Base-by-base conservation (phyloP, 2,888 invertebrate species). In the Melanostoma mellinum region DNA sequence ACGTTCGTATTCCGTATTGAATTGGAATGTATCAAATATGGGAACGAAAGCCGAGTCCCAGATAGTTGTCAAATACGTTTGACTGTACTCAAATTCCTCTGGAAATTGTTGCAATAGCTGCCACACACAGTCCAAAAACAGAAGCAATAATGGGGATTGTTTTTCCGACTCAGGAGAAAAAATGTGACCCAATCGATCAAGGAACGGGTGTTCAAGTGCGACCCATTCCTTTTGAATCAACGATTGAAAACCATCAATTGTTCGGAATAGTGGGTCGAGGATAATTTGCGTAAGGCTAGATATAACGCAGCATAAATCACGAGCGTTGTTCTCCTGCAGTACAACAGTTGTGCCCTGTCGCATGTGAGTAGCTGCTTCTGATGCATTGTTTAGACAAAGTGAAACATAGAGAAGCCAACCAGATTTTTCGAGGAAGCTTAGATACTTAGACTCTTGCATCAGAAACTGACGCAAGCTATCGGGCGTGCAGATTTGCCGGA, bases 141-240 rank as follows among this genome's bases (percentile, higher is more conserved):
- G 92, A 56, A 98, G 93, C 90, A 98, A 96, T 61, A 98, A 92
- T 0, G 98, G 98, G 60, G 97, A 95, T 91, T 96, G 93, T 84
- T 93, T 94, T 73, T 94, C 93, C 30, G 88, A 87, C 6, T 89
- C 89, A 90, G 87, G 85, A 4, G 50, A 74, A 3, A 81, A 85
- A 10, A 96, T 93, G 80, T 95, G 95, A 0, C 96, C 96, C 84
- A 96, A 91, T 63, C 96, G 89, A 8, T 89, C 89, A 63, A 89
- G 89, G 91, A 97, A 97, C 0, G 97, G 97, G 91, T 99, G 98
- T 35, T 98, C 98, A 85, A 98, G 92, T 0, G 96, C 95, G 3
- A 98, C 93, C 98, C 99, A 99, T 89, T 99, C 98, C 90, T 98
- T 97, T 91, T 98, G 98, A 69, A 99, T 92, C 46, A 99, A 93